Conservation (phyloP, 2,113 vertebrate genomes). For the Hyla sarda region DNA sequence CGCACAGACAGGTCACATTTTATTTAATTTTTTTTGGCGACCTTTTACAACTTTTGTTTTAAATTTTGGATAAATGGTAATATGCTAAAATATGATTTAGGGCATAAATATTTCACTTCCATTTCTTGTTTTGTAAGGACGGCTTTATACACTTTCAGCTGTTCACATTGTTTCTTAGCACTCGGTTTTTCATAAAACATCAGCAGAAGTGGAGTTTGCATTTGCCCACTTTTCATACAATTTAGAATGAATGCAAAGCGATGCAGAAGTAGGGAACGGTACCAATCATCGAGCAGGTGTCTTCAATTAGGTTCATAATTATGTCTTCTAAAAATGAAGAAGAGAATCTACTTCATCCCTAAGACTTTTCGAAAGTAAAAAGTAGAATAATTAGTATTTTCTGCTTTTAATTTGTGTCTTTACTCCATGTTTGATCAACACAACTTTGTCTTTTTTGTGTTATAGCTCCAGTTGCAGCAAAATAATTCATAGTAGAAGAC, state of each 20-base stretch:
- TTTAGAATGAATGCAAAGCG: neutral
- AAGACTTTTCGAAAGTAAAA: neutral
- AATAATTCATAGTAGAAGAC: neutral
- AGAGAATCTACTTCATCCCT: neutral
- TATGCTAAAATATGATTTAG: no score
- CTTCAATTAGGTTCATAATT: neutral
- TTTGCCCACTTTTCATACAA: neutral
- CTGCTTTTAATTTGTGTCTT: neutral
- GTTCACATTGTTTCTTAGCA: neutral
- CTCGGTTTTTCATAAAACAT: neutral
- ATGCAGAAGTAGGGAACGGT: neutral
- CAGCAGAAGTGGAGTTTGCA: neutral
- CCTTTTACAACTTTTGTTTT: no score
- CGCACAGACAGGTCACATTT: no score
- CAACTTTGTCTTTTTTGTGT: neutral
- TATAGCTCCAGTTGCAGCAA: neutral
- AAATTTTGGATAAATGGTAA: no score
- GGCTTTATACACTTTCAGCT: neutral
- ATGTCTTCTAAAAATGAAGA: neutral
- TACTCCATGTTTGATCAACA: slow-evolving; percentile 4
- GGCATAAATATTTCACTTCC: no score
- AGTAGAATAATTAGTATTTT: neutral
- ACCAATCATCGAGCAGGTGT: neutral
- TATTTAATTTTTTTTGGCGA: no score
- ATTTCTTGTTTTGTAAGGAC: no score